Conservation (phyloP, 2,888 invertebrate genomes). For the Hirtodrosophila histrioides region DNA sequence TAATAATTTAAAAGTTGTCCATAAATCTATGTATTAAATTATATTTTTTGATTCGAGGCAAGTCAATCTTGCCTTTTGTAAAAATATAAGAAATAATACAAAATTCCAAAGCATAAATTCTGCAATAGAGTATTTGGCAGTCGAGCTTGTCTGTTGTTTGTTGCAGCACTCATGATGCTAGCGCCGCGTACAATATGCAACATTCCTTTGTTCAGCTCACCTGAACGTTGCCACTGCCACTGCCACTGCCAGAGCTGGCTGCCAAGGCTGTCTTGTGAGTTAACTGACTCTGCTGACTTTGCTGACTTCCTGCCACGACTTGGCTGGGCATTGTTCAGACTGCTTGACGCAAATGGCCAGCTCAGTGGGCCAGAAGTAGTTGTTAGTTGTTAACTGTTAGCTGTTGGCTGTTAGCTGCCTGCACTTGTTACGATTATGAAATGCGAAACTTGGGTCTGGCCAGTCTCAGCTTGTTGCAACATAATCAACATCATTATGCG, state of each 20-base stretch:
- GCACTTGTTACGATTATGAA: conserved; percentile 65
- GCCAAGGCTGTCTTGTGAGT: conserved; percentile 48
- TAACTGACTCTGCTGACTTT: conserved; percentile 19
- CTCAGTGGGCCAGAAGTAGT: conserved; percentile 29
- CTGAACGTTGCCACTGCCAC: conserved; percentile 6
- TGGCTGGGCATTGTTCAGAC: conserved; percentile 49
- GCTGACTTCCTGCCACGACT: conserved; percentile 44
- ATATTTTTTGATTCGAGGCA: too few relatives aligned
- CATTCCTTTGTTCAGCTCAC: conserved; percentile 37
- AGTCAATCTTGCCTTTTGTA: too few relatives aligned
- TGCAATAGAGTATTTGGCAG: neutral
- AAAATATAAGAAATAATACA: too few relatives aligned
- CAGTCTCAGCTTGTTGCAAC: conserved; percentile 10
- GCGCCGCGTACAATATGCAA: conserved; percentile 31
- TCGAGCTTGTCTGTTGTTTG: neutral
- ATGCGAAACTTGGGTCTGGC: conserved; percentile 41
- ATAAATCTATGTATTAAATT: too few relatives aligned
- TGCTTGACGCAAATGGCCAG: conserved; percentile 38
- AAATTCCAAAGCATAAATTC: too few relatives aligned
- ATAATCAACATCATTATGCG: conserved; percentile 21
- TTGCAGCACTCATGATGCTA: conserved; percentile 4
- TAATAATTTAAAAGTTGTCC: too few relatives aligned
- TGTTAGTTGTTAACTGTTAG: conserved; percentile 7
- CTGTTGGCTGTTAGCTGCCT: conserved; percentile 2
- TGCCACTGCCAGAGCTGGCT: conserved; percentile 3